These are phyloP conservation scores for Trachops cirrhosus DNA, from an alignment of 2,797 vertebrate genomes.

Conservation along the genomic window DNA sequence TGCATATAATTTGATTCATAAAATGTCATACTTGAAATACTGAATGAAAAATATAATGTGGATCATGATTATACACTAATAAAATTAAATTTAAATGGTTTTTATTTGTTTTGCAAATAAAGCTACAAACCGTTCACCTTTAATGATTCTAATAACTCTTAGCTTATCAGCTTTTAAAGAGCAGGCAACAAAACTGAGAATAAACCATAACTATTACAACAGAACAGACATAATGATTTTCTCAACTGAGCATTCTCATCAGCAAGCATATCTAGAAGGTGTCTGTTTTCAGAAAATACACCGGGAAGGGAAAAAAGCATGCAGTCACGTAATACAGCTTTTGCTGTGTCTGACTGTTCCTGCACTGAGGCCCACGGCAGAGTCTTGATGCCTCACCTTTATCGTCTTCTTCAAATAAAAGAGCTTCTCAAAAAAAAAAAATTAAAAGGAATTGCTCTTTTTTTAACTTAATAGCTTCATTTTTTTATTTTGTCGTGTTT, in stretches of 20 bases:
- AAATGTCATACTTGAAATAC: neutral
- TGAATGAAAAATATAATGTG: neutral
- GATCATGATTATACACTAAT: neutral
- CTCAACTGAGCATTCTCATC: neutral
- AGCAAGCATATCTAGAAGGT: neutral
- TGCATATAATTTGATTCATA: neutral
- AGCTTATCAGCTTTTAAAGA: neutral
- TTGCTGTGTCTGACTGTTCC: neutral
- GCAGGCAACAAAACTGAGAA: neutral
- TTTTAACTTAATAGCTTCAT: neutral
- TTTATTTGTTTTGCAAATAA: neutral
- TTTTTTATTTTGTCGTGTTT: neutral
- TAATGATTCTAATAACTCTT: neutral
- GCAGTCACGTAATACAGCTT: neutral
- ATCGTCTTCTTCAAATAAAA: neutral
- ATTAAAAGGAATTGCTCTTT: neutral
- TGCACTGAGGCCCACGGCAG: neutral
- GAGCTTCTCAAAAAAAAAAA: neutral
- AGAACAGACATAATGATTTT: conserved; percentile 6
- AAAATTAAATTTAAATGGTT: neutral
- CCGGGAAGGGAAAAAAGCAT: neutral
- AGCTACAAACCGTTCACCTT: neutral
- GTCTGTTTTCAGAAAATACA: neutral
- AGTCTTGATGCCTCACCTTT: neutral
- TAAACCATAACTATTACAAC: neutral